phyloP scores from a whole-genome alignment of 2,113 vertebrate species.

The Malurus melanocephalus region DNA sequence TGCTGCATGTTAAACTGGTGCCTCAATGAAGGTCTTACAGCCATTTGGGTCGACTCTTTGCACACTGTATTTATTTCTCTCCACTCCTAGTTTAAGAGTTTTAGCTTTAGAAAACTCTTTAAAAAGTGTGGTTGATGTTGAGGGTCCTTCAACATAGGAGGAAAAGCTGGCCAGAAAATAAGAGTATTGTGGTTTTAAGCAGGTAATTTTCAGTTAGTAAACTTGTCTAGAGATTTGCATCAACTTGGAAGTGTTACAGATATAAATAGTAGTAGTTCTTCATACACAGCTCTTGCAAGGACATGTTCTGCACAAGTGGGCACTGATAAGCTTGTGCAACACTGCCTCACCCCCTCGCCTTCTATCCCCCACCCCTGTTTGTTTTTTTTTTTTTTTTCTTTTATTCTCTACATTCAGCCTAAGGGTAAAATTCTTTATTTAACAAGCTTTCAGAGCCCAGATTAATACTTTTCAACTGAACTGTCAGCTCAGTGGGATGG shows the following conservation, averaged over 20 bases:
- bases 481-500: background rate
- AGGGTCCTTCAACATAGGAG: background rate
- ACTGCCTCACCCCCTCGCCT: background rate
- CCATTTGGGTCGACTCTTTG: background rate
- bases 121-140: background rate
- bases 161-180: background rate
- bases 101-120: background rate
- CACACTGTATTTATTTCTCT: background rate
- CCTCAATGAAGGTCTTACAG: background rate
- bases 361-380: background rate
- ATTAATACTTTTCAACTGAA: background rate
- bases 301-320: conserved; percentile 23
- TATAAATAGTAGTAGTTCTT: background rate
- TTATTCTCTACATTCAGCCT: background rate
- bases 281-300: background rate
- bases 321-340: conserved; percentile 12
- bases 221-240: background rate
- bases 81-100: background rate
- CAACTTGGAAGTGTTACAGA: background rate
- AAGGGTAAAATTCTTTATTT: conserved; percentile 15
- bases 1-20: background rate
- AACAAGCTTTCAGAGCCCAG: background rate
- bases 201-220: background rate
- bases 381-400: background rate
- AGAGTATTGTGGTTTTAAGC: background rate